These are phyloP conservation scores for Siniperca obscura DNA, from an alignment of 2,797 vertebrate species.

Conservation along the genomic window DNA sequence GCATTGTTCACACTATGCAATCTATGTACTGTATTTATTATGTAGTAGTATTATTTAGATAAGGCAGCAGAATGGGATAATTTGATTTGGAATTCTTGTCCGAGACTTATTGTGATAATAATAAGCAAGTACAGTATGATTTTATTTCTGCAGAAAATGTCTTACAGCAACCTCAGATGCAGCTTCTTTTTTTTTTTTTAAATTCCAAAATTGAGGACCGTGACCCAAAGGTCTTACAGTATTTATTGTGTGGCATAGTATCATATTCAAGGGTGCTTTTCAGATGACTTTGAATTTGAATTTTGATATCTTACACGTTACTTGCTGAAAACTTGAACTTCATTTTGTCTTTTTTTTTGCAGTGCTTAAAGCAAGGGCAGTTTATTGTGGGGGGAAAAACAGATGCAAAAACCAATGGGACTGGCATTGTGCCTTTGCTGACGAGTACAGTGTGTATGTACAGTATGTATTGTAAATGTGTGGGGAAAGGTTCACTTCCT, in stretches of 20 bases:
- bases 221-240: constrained; percentile 47
- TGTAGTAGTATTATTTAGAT: constrained; percentile 82
- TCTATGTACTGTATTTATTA: constrained; percentile 89
- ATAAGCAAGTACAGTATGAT: constrained; percentile 53
- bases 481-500: constrained; percentile 19
- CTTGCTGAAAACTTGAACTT: constrained; percentile 57
- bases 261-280: constrained; percentile 23
- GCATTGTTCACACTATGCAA: constrained; percentile 92
- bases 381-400: neutral
- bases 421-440: constrained; percentile 69
- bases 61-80: constrained; percentile 71
- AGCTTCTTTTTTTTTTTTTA: constrained; percentile 42
- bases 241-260: constrained; percentile 60
- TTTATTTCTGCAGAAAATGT: constrained; percentile 54
- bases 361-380: constrained; percentile 45
- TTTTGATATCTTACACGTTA: constrained; percentile 50
- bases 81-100: constrained; percentile 44
- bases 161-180: constrained; percentile 62
- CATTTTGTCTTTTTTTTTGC: constrained; percentile 44
- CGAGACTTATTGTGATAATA: constrained; percentile 34
- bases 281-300: constrained; percentile 2
- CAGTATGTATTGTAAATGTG: constrained; percentile 35
- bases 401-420: constrained; percentile 56
- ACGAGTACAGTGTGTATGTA: constrained; percentile 46
- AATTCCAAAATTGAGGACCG: constrained; percentile 39